A percentile compares a stretch with the other conserved stretches of the same genome.
These are phyloP conservation scores for Pheucticus melanocephalus DNA, from an alignment of 2,113 vertebrate species.

Conservation along the genomic window DNA sequence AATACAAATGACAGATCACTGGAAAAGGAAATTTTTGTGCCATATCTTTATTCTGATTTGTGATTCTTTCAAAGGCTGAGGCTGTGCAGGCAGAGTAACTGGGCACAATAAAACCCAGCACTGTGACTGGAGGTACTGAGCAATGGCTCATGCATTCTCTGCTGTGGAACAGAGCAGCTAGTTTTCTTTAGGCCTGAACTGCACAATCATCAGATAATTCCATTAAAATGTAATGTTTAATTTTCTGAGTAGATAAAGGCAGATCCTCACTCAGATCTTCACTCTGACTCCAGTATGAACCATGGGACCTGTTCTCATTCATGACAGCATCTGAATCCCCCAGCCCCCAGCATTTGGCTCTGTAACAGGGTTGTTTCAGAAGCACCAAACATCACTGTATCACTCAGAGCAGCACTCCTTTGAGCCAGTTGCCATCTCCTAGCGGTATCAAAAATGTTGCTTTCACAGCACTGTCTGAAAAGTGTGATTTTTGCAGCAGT, in stretches of 20 bases:
- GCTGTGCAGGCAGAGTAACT: neutral
- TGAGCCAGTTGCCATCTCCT: neutral
- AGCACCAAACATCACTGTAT: neutral
- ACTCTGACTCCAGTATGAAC: neutral
- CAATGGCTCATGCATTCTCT: neutral
- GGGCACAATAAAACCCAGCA: neutral
- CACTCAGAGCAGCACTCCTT: neutral
- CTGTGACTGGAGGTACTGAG: neutral
- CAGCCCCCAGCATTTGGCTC: neutral
- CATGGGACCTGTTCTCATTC: fast-evolving
- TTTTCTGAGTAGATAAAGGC: neutral
- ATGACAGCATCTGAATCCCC: neutral
- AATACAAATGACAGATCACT: neutral
- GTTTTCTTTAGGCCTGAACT: neutral
- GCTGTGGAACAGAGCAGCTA: neutral
- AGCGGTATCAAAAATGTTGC: neutral
- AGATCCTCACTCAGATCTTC: neutral
- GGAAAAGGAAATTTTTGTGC: neutral
- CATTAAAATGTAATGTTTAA: neutral
- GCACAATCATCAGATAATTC: neutral
- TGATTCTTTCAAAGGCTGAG: neutral
- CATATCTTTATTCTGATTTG: neutral
- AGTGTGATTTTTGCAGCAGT: neutral
- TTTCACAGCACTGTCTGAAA: neutral
- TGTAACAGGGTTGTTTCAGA: neutral